These are phyloP conservation scores for Zosterops hypoxanthus DNA, from an alignment of 2,113 vertebrate species.

Conservation along the genomic window DNA sequence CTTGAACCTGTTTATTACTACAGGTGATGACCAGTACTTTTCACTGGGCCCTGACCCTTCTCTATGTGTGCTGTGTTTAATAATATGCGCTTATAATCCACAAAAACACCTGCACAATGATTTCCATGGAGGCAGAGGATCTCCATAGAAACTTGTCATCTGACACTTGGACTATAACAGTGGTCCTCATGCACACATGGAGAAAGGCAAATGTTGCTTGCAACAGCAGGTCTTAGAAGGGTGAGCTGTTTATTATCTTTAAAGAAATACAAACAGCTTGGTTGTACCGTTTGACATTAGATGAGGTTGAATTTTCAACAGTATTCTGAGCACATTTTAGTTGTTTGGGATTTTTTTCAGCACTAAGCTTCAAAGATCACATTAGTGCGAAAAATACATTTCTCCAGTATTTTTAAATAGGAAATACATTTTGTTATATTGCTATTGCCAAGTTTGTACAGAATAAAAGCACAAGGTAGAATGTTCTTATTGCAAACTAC, in stretches of 20 bases:
- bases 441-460: neutral
- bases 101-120: neutral
- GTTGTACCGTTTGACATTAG: neutral
- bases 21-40: neutral
- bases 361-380: neutral
- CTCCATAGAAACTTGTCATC: neutral
- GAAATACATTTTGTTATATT: neutral
- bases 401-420: neutral
- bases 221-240: neutral
- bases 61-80: neutral
- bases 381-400: neutral
- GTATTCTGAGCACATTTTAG: neutral
- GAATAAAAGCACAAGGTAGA: neutral
- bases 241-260: neutral
- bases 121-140: neutral
- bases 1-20: neutral
- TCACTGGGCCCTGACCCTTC: neutral
- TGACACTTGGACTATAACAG: neutral
- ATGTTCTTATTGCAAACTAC: neutral
- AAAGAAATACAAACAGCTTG: neutral
- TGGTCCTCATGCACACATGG: neutral
- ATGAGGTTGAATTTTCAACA: neutral
- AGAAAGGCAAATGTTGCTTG: constrained; percentile 6
- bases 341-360: neutral
- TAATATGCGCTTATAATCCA: neutral